Evolutionary conservation across 2,888 invertebrate species (phyloP).

Genomic region (Cheilosia vulpina): DNA sequence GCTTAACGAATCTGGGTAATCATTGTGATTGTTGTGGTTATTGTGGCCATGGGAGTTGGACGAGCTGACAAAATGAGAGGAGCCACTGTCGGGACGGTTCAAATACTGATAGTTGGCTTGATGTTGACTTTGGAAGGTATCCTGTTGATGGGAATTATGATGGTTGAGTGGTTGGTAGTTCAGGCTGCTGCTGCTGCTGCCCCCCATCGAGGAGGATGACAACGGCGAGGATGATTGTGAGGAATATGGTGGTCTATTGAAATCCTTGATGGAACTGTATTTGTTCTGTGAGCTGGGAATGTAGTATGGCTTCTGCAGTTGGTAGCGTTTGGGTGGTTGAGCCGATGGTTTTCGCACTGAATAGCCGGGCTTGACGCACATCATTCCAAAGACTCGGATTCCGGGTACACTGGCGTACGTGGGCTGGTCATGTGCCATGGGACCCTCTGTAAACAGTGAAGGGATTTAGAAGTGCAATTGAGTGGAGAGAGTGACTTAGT

Average conservation of each 20-base stretch:
- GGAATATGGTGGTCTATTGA: conserved; percentile 67
- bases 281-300: conserved; percentile 79
- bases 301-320: conserved; percentile 82
- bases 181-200: conserved; percentile 77
- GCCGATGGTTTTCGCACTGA: conserved; percentile 82
- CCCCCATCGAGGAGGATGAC: conserved; percentile 74
- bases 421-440: conserved; percentile 96
- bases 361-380: conserved; percentile 89
- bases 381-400: conserved; percentile 96
- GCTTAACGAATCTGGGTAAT: conserved; percentile 81
- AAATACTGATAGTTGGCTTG: conserved; percentile 82
- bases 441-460: conserved; percentile 88
- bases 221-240: conserved; percentile 31
- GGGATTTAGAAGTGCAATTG: not conserved
- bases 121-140: conserved; percentile 78
- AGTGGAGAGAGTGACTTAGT: conserved; percentile 71
- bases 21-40: conserved; percentile 74
- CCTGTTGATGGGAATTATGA: conserved; percentile 77
- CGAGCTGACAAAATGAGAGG: conserved; percentile 72
- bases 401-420: conserved; percentile 97
- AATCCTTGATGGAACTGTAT: conserved; percentile 75
- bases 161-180: conserved; percentile 77
- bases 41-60: conserved; percentile 76
- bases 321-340: conserved; percentile 83
- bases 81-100: conserved; percentile 81